A percentile compares a stretch with the other conserved stretches of the same genome.
Conservation (phyloP, 2,797 vertebrate species). For the Muscicapa striata region DNA sequence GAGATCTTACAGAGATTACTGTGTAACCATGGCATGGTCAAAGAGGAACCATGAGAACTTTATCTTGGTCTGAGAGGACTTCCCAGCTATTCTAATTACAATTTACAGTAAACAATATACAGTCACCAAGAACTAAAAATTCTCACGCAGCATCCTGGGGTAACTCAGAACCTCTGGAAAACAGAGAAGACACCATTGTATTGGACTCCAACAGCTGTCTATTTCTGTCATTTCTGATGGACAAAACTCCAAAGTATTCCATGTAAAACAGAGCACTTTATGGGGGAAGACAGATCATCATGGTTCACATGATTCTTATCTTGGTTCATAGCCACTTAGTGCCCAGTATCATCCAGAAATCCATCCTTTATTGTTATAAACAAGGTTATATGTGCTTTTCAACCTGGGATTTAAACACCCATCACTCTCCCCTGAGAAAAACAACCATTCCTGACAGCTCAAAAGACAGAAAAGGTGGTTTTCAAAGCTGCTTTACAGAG, state of each 20-base stretch:
- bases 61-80: neutral
- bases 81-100: neutral
- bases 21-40: neutral
- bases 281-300: fast-evolving
- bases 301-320: neutral
- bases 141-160: neutral
- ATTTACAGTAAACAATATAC: neutral
- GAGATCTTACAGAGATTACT: neutral
- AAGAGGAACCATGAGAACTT: neutral
- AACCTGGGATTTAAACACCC: neutral
- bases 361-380: neutral
- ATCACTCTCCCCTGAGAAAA: neutral
- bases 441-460: neutral
- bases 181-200: neutral
- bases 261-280: neutral
- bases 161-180: neutral
- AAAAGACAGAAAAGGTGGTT: neutral
- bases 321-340: neutral
- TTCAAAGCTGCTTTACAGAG: neutral
- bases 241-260: neutral
- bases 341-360: neutral
- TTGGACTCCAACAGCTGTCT: neutral
- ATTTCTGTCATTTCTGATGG: neutral
- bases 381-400: neutral
- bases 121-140: neutral